Evolutionary conservation across 1,140 invertebrate genomes (phyloP), one percentile per base, ranked within the genome.

Genomic region (Harpegnathos saltator): DNA sequence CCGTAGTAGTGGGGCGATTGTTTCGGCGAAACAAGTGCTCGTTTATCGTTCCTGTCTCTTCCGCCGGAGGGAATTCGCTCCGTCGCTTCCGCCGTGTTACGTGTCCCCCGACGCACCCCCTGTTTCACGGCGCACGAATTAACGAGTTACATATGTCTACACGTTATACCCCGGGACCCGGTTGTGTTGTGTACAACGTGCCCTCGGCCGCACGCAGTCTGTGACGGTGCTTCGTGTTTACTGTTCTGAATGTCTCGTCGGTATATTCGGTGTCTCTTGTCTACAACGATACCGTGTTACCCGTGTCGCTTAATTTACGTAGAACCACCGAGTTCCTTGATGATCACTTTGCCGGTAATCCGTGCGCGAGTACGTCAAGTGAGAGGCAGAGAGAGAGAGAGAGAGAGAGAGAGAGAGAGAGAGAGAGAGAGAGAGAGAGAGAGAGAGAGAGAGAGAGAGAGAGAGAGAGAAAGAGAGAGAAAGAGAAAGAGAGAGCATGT

Each of bases 21-120:
- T 89, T 84, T 80, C 85, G 81, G 72, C 77, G 75, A 56, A 82
- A 86, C 87, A 88, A 44, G 65, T 89, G 81, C 81, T 88, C 72
- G 75, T 74, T 83, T 86, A 72, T 85, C 74, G 65, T 56, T 87
- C 65, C 82, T 71, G 54, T 66, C 59, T 73, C 58, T 69, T 62
- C 65, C 68, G 56, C 62, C 48, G 54, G 68, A 63, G 73, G 71
- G 69, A 87, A 82, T 73, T 77, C 66, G 83, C 83, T 84, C 75
- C 82, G 59, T 83, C 56, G 85, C 86, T 88, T 88, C 84, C 52
- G 80, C 84, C 71, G 69, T 63, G 80, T 75, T 69, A 69, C 24
- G 24, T 69, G 66, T 14, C 12, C 50, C 44, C n/a, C 38, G 38
- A 44, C 38, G 38, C 38, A 44, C 3, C 29, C 5, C 54, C 72